Percentiles rank a stretch among this genome's conserved stretches.
Evolutionary conservation across 2,113 vertebrate genomes (phyloP).

Genomic region (Laticauda colubrina): DNA sequence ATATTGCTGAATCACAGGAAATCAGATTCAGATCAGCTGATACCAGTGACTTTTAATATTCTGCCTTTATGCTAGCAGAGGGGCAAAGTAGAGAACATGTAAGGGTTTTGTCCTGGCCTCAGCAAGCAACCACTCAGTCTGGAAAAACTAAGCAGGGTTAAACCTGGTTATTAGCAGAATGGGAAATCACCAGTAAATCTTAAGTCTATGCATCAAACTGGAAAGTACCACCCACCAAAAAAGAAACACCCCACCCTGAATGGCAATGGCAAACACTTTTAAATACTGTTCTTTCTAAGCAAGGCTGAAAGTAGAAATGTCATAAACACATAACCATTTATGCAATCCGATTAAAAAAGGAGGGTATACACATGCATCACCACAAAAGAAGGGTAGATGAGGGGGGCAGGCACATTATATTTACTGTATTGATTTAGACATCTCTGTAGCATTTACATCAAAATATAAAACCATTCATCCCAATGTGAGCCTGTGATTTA

Average conservation of each 20-base stretch:
- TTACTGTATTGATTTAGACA: background rate
- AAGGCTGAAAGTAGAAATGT: background rate
- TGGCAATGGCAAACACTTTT: background rate
- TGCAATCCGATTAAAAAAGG: background rate
- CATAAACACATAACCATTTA: background rate
- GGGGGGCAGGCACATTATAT: background rate
- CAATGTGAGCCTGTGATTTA: background rate
- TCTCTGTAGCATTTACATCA: background rate
- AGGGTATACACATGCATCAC: background rate
- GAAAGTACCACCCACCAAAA: background rate
- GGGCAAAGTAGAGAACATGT: background rate
- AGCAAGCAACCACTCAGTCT: background rate
- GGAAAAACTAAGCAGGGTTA: background rate
- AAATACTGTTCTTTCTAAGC: background rate
- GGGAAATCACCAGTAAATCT: background rate
- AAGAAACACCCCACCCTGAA: background rate
- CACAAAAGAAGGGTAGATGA: background rate
- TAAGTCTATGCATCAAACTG: background rate
- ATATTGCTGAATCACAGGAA: slow-evolving; percentile 27
- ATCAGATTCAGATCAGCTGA: slow-evolving; percentile 17
- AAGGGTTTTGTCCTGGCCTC: background rate
- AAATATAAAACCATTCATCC: background rate
- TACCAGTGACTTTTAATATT: background rate
- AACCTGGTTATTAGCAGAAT: background rate
- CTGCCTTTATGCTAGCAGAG: slow-evolving; percentile 19